Evolutionary conservation across 2,888 invertebrate genomes (phyloP).

Genomic region (Aplocera efformata): DNA sequence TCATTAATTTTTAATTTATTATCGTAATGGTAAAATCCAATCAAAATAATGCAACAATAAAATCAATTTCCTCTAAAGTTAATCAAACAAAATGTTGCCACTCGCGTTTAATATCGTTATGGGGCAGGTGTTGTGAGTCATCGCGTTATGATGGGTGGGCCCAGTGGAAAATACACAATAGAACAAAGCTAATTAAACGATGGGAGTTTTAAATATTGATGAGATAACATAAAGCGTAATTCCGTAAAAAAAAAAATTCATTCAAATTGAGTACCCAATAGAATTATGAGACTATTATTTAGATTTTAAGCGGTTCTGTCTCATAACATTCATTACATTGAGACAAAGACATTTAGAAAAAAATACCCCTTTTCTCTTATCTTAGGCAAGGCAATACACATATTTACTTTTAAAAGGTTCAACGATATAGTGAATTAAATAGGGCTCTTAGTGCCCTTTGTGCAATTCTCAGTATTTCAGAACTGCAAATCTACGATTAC

Average conservation of each 20-base stretch:
- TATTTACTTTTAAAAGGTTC: neutral
- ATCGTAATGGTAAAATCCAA: slow-evolving; percentile 8
- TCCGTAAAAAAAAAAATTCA: too few species aligned
- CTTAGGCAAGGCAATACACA: too few species aligned
- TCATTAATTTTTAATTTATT: too few species aligned
- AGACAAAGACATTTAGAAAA: too few species aligned
- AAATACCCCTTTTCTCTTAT: too few species aligned
- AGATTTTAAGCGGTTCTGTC: too few species aligned
- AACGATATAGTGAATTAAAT: slow-evolving; percentile 10
- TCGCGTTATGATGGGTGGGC: slow-evolving; percentile 31
- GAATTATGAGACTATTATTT: too few species aligned
- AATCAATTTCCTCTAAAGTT: slow-evolving; percentile 25
- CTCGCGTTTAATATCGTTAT: slow-evolving; percentile 39
- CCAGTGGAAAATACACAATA: slow-evolving; percentile 21
- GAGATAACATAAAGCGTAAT: too few species aligned
- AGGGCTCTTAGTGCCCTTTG: slow-evolving; percentile 10
- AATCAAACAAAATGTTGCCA: slow-evolving; percentile 39
- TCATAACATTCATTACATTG: too few species aligned
- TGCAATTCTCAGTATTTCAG: slow-evolving; percentile 15
- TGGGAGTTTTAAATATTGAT: too few species aligned
- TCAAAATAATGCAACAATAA: slow-evolving; percentile 10
- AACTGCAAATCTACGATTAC: slow-evolving; percentile 33
- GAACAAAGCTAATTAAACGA: too few species aligned
- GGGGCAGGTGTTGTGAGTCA: slow-evolving; percentile 48
- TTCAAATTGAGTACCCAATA: too few species aligned